Conservation (phyloP, 1,140 invertebrate genomes). For the Vanessa tameamea region DNA sequence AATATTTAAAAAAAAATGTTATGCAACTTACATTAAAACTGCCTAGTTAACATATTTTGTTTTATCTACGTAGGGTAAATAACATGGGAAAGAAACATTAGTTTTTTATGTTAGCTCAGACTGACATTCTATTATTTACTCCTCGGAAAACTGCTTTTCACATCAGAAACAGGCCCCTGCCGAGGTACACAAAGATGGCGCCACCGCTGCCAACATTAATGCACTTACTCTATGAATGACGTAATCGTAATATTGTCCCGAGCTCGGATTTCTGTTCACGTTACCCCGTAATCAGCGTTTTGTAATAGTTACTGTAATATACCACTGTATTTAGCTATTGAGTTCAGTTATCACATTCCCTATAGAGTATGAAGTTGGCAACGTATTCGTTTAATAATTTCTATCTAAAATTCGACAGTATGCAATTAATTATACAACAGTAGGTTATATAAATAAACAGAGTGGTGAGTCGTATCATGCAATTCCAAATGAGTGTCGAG, state of each 20-base stretch:
- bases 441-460: not conserved
- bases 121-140: constrained; percentile 70
- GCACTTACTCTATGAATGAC: constrained; percentile 70
- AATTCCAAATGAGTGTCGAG: constrained; percentile 37
- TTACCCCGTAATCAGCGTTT: constrained; percentile 54
- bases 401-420: not conserved
- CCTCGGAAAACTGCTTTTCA: constrained; percentile 73
- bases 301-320: constrained; percentile 31
- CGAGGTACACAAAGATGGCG: constrained; percentile 67
- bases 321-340: not conserved
- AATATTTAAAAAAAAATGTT: not conserved
- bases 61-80: constrained; percentile 1
- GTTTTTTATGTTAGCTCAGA: constrained; percentile 51
- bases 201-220: constrained; percentile 64
- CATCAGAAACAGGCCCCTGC: constrained; percentile 66
- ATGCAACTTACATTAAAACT: not conserved
- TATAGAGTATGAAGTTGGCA: not conserved
- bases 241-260: constrained; percentile 68
- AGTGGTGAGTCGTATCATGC: not conserved
- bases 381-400: no score
- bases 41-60: constrained; percentile 11
- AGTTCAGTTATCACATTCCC: constrained; percentile 21
- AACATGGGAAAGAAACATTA: constrained; percentile 46
- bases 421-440: not conserved
- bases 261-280: constrained; percentile 56